phyloP scores from a whole-genome alignment of 2,888 invertebrate genomes.

The Luperina testacea region DNA sequence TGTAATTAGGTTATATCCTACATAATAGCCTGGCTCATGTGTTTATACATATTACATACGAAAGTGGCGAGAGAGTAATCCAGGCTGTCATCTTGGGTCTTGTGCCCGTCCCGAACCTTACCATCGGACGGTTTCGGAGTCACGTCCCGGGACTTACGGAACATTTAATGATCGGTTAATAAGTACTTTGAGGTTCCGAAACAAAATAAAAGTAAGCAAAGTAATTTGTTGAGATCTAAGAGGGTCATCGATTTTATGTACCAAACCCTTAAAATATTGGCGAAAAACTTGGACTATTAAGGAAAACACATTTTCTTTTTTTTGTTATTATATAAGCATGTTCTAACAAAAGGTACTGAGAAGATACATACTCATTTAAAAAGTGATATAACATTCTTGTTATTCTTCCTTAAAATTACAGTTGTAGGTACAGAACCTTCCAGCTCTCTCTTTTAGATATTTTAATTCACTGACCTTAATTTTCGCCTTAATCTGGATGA shows the following conservation, averaged over 20 bases:
- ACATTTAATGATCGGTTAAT: conserved; percentile 52
- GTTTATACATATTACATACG: not conserved
- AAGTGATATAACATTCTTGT: not conserved
- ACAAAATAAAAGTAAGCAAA: conserved; percentile 32
- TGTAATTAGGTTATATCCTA: not conserved
- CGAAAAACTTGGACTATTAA: conserved; percentile 6
- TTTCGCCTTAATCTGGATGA: not conserved
- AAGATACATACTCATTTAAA: not conserved
- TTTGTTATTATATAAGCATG: not conserved
- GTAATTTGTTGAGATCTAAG: conserved; percentile 22
- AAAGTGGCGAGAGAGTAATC: conserved; percentile 33
- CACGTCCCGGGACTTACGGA: conserved; percentile 46
- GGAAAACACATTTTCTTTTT: conserved; percentile 1
- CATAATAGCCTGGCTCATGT: conserved; percentile 15
- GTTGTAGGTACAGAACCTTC: no score
- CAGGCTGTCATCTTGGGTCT: conserved; percentile 29
- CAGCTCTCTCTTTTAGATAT: not conserved
- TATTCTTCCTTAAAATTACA: not conserved
- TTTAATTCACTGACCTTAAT: not conserved
- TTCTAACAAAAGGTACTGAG: not conserved
- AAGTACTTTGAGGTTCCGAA: conserved; percentile 23
- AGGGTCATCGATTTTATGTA: conserved; percentile 18
- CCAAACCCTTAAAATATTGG: conserved; percentile 7
- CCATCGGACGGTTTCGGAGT: conserved; percentile 33
- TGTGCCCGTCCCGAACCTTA: conserved; percentile 11